A percentile compares a stretch with the other conserved stretches of the same genome.
Conservation (phyloP, 37 sponge, comb jelly and placozoan species). For the Lycopodina hypogea region DNA sequence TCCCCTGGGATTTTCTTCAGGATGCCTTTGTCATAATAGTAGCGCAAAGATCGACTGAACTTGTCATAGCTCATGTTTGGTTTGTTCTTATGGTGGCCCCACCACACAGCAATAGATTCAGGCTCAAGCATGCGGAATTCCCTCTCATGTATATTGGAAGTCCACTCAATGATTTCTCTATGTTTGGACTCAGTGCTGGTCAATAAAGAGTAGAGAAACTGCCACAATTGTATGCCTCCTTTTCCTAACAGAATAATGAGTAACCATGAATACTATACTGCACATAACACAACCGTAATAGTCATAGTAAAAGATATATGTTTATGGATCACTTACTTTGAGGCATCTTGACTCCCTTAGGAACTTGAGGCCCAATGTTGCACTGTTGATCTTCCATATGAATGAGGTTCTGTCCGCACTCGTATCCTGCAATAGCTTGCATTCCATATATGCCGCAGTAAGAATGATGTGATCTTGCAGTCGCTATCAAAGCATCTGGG, state of each 20-base stretch:
- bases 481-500: too few species aligned
- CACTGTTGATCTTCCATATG: constrained; percentile 1
- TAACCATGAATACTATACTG: background rate
- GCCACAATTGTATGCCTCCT: constrained; percentile 87
- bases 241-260: constrained; percentile 33
- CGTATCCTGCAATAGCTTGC: constrained; percentile 1
- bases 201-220: constrained; percentile 77
- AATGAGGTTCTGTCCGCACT: background rate
- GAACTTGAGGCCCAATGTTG: constrained; percentile 9
- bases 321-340: constrained; percentile 66
- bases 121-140: constrained; percentile 79
- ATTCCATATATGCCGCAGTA: background rate
- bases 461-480: background rate
- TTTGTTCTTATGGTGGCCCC: constrained; percentile 81
- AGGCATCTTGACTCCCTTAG: constrained; percentile 56
- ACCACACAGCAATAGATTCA: constrained; percentile 75
- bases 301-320: too few species aligned
- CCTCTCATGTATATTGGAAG: constrained; percentile 39
- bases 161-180: constrained; percentile 72
- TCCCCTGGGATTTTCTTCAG: constrained; percentile 69
- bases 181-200: constrained; percentile 36
- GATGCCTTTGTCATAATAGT: constrained; percentile 86
- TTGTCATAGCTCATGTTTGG: constrained; percentile 88
- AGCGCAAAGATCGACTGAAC: constrained; percentile 83
- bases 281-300: too few species aligned